Base-by-base conservation (phyloP, 2,888 invertebrate species). In the Hoplodrina blanda region DNA sequence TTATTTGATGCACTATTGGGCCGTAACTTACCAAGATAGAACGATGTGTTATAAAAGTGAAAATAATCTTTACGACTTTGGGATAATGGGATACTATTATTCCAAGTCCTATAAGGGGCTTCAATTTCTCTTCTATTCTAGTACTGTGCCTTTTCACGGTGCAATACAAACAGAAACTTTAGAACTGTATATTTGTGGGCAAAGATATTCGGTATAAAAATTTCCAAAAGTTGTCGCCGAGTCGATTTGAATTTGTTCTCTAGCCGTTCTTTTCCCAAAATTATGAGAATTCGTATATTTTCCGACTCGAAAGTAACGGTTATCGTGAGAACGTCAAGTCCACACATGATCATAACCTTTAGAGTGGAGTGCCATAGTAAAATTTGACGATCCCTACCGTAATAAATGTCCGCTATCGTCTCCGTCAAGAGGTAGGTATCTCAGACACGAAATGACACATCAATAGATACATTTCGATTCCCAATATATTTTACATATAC, bases 1-100 rank as follows among this genome's bases (percentile, higher is more conserved):
- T 65, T 78, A 73, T 75, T 76, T 61, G 46, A 74, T 78, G 82
- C 69, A 82, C 55, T 78, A 77, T 73, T 60, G 56, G 62, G 55
- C 69, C n/a, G 67, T 76, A 80, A 75, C 53, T 66, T 63, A 62
- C 46, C 30, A 65, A 64, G 44, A 75, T 78, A 76, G 61, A 72
- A 63, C 19, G 44, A 53, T 20, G 66, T 55, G 71, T 64, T 71
- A 62, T 71, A 71, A 76, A 81, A 78, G 59, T 46, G 50, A 76
- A 76, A 80, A 76, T 76, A 61, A 55, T 71, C 41, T 78, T 78
- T 80, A 81, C 65, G 60, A n/a, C 52, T 56, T 53, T 67, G 19
- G 20, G 10, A 20, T 63, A 50, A 15, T 49, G 20, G 54, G 17
- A 11, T 10, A 56, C 15, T 17, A 44, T 52, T 56, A 68, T 67